Percentiles rank a stretch among this genome's conserved stretches.
Evolutionary conservation across 2,888 invertebrate genomes (phyloP).

Genomic region (Bombylius discolor): DNA sequence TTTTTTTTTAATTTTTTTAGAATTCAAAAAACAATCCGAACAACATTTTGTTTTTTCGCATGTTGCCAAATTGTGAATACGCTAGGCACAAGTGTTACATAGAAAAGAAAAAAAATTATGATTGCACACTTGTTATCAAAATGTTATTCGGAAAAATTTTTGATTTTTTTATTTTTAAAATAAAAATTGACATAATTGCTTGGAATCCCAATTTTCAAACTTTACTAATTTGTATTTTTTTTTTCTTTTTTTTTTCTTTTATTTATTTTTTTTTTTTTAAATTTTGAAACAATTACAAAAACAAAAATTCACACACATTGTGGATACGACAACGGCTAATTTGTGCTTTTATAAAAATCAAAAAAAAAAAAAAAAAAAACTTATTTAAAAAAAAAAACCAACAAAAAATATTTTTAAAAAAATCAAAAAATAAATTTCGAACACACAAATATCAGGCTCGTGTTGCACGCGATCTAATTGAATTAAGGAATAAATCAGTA

Average conservation of each 20-base stretch:
- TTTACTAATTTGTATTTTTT: constrained; percentile 32
- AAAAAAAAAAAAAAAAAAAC: constrained; percentile 11
- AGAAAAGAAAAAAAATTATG: too few species aligned
- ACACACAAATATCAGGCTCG: constrained; percentile 43
- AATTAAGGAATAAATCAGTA: constrained; percentile 92
- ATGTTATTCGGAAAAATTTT: too few species aligned
- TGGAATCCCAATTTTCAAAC: constrained; percentile 20
- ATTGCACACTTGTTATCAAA: too few species aligned
- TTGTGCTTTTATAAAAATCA: not conserved
- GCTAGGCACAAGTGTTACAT: too few species aligned
- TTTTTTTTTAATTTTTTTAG: too few species aligned
- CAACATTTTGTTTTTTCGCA: too few species aligned
- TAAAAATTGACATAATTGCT: constrained; percentile 16
- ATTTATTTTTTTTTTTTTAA: not conserved
- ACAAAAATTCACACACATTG: constrained; percentile 8
- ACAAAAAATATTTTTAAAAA: too few species aligned
- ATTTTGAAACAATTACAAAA: not conserved
- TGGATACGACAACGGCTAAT: constrained; percentile 1
- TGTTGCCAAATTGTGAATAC: too few species aligned
- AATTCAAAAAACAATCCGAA: too few species aligned
- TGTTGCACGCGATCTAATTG: constrained; percentile 80
- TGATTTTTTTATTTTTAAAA: too few species aligned
- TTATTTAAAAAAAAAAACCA: not conserved
- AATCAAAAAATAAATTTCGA: too few species aligned
- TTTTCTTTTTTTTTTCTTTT: constrained; percentile 22